Conservation (phyloP, 2,797 vertebrate species). For the Lutjanus argentimaculatus region DNA sequence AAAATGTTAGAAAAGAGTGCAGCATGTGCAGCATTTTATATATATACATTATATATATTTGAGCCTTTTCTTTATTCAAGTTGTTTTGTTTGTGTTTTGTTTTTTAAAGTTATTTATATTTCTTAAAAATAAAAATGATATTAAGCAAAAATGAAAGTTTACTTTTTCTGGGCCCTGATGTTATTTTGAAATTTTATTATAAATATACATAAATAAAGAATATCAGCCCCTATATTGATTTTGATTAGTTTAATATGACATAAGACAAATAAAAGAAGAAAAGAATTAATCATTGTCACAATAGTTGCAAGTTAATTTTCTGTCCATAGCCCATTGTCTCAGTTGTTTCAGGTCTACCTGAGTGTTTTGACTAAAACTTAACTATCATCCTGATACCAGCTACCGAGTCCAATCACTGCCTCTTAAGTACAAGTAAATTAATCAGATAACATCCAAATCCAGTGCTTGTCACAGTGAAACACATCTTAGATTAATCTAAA, state of each 20-base stretch:
- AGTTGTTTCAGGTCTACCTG: not conserved
- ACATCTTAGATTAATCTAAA: not conserved
- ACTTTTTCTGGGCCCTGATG: no score
- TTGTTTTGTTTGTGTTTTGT: no score
- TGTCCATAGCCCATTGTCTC: not conserved
- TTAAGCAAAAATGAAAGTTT: no score
- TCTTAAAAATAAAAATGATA: no score
- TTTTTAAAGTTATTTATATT: no score
- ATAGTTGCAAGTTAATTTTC: not conserved
- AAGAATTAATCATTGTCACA: not conserved
- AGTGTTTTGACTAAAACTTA: not conserved
- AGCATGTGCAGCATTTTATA: no score
- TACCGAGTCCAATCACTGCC: not conserved
- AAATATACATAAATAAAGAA: no score
- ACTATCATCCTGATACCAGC: not conserved
- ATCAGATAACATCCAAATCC: not conserved
- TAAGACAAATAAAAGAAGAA: not conserved
- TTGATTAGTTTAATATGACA: not conserved
- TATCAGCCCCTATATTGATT: not conserved
- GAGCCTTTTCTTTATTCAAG: no score
- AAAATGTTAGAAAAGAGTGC: not conserved
- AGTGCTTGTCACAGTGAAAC: not conserved
- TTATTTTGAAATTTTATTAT: no score
- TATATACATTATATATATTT: no score
- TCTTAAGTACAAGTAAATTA: not conserved